A percentile compares a stretch with the other conserved stretches of the same genome.
These are phyloP conservation scores for Oncorhynchus mykiss DNA, from an alignment of 2,113 vertebrate species.

Conservation along the genomic window DNA sequence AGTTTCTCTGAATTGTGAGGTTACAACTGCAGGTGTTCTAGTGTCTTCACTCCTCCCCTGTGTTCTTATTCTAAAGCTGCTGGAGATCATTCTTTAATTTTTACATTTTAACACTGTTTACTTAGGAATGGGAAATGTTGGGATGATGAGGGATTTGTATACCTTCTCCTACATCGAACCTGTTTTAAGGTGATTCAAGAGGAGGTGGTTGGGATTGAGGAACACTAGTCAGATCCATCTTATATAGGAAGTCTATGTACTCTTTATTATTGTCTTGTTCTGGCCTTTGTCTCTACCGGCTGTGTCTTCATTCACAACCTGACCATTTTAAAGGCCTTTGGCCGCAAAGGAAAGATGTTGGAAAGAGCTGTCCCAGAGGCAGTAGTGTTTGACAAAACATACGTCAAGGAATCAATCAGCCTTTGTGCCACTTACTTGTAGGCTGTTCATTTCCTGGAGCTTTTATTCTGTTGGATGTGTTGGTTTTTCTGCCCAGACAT, in stretches of 20 bases:
- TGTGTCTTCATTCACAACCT: neutral
- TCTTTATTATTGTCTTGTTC: neutral
- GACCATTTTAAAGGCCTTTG: neutral
- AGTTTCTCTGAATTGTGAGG: constrained; percentile 12
- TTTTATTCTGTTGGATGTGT: neutral
- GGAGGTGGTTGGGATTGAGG: constrained; percentile 12
- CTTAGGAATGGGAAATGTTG: constrained; percentile 28
- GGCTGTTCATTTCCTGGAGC: neutral
- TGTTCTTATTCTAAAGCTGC: constrained; percentile 69
- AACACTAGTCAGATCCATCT: constrained; percentile 43
- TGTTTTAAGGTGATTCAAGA: constrained; percentile 12
- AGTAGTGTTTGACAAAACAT: neutral
- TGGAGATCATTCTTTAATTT: constrained; percentile 51
- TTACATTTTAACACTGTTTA: constrained; percentile 39
- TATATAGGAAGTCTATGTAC: constrained; percentile 31
- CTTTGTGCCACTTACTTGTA: neutral
- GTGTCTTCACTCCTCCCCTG: constrained; percentile 48
- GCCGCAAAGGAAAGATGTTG: neutral
- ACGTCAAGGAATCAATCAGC: neutral
- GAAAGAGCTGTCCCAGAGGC: neutral
- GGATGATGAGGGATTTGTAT: constrained; percentile 35
- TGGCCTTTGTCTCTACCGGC: neutral
- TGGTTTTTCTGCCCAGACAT: neutral
- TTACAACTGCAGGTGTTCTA: constrained; percentile 50
- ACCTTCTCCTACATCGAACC: constrained; percentile 10